A percentile compares a stretch with the other conserved stretches of the same genome.
phyloP scores from a whole-genome alignment of 2,888 invertebrate species.

The Eubasilissa splendida region DNA sequence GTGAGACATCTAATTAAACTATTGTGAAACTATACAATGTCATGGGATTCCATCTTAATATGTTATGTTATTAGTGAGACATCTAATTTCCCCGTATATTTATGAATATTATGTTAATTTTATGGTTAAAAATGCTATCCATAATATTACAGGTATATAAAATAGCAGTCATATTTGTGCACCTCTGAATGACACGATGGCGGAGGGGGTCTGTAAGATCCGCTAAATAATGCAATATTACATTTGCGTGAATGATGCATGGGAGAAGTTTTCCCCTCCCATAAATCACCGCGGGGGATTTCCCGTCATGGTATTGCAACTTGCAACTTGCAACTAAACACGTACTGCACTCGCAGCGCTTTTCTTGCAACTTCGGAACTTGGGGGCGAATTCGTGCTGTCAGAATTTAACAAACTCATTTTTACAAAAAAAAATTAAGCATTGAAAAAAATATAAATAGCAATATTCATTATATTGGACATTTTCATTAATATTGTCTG shows the following conservation, averaged over 20 bases:
- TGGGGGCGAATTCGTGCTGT: background rate
- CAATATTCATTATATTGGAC: no score
- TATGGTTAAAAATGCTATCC: no score
- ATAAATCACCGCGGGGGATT: slow-evolving; percentile 49
- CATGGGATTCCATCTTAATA: no score
- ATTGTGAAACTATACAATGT: no score
- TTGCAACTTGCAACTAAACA: background rate
- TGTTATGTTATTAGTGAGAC: no score
- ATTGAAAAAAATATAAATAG: background rate
- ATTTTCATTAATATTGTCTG: no score
- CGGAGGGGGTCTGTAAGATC: slow-evolving; percentile 41
- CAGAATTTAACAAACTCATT: background rate
- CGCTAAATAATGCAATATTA: slow-evolving; percentile 54
- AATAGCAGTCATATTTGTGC: no score
- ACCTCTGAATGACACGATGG: background rate
- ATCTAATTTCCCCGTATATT: no score
- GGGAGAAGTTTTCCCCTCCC: slow-evolving; percentile 49
- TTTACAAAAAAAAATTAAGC: background rate
- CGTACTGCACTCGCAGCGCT: slow-evolving; percentile 11
- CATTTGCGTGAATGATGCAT: slow-evolving; percentile 54
- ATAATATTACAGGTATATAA: no score
- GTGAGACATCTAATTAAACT: no score
- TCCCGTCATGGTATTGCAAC: slow-evolving; percentile 9
- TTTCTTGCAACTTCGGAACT: slow-evolving; percentile 15
- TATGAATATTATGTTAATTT: no score